Base-by-base conservation (phyloP, 1,140 invertebrate genomes). In the Aphelenchoides avenae region DNA sequence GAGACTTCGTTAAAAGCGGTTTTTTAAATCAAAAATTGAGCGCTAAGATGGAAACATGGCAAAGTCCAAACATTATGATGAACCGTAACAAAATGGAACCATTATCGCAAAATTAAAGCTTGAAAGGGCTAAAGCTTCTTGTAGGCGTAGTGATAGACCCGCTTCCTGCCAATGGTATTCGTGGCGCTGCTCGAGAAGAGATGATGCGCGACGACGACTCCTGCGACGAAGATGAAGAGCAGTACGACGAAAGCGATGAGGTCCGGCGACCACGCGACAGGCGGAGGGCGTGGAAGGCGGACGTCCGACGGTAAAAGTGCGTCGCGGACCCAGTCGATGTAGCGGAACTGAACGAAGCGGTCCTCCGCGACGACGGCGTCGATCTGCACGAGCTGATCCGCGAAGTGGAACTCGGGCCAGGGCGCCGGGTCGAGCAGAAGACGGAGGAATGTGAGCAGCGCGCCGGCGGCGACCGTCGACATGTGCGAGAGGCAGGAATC, bases 291-390 rank as follows among this genome's bases (percentile, higher is more conserved):
- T 7, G 20, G 24, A 9, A 57, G 31, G 37, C 52, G 64, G 18
- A 36, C 26, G 1, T 62, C 57, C 15, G 52, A n/a, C 3, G 42
- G 64, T 2, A 64, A 51, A 15, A 18, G 20, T 7, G 60, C 48
- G 39, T 64, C 64, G 11, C 56, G 59, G n/a, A 64, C 61, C 61
- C 61, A 64, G 11, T 70, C 67, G 24, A 70, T 30, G 33, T 64
- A 64, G 0, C 40, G 15, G 40, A 64, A 64, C 5, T 37, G 27
- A 5, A 24, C 7, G 27, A 64, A 64, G 7, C 37, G 31, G 27
- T 64, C 61, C 43, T 64, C 61, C 2, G 61, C 61, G 5, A 44
- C 11, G 13, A 64, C 41, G 18, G 59, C 52, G 24, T 64, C 64
- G 11, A 64, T 62, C 49, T 64, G 61, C 26, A 70, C 59, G n/a